Evolutionary conservation across 2,797 vertebrate species (phyloP).

Genomic region (Picus viridis): DNA sequence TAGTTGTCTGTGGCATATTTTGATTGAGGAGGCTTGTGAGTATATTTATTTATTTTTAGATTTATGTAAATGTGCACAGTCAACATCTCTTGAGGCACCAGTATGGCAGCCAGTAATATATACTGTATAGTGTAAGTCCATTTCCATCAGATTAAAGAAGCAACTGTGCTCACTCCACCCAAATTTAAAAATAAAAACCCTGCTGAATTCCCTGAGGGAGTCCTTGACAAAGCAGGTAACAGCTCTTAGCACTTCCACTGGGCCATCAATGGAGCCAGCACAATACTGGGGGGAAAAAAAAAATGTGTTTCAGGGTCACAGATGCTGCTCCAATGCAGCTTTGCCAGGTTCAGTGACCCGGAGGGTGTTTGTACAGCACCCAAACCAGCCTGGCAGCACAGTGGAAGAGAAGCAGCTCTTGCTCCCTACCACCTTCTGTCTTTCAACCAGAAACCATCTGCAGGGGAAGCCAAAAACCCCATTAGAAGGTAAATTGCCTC

Average conservation of each 20-base stretch:
- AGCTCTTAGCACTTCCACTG: accelerated
- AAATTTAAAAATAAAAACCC: neutral
- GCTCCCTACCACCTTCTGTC: neutral
- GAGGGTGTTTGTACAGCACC: neutral
- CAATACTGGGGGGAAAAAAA: accelerated
- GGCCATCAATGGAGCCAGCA: accelerated
- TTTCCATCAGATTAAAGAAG: neutral
- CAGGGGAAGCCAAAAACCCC: neutral
- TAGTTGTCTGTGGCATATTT: constrained; percentile 82
- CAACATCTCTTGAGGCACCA: constrained; percentile 53
- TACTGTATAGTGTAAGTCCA: neutral
- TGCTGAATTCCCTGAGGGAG: neutral
- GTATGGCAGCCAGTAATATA: neutral
- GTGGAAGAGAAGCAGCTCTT: neutral
- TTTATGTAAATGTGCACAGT: constrained; percentile 62
- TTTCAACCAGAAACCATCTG: neutral
- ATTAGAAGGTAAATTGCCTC: neutral
- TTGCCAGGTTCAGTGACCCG: neutral
- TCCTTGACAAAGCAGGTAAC: neutral
- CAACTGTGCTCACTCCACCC: neutral
- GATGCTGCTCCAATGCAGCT: accelerated
- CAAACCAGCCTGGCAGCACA: accelerated
- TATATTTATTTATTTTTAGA: constrained; percentile 77
- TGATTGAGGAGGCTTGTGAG: constrained; percentile 76
- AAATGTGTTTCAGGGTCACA: neutral